phyloP scores from a whole-genome alignment of 2,888 invertebrate genomes.

The Allolobophora icterica region DNA sequence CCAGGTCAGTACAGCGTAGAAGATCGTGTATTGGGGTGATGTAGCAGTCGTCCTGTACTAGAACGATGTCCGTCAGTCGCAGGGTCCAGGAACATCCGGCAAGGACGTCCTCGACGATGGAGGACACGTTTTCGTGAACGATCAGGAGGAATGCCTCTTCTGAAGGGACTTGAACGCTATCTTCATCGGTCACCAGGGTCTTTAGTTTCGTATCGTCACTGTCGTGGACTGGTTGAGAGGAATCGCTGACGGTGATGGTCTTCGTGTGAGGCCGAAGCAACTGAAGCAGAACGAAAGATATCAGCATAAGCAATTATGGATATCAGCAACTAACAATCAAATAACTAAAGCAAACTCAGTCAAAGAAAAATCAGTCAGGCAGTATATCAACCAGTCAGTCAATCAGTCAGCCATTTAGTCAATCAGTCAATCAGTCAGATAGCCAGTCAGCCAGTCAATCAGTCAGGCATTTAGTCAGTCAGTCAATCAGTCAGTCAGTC shows the following conservation, averaged over 20 bases:
- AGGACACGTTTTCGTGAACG: not conserved
- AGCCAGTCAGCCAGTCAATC: not conserved
- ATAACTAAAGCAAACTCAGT: not conserved
- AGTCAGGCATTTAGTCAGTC: not conserved
- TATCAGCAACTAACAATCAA: not conserved
- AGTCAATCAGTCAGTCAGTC: not conserved
- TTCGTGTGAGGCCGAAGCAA: not conserved
- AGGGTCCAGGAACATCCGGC: not conserved
- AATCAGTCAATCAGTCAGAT: not conserved
- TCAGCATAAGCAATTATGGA: not conserved
- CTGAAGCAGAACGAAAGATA: not conserved
- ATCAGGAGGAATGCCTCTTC: conserved; percentile 13
- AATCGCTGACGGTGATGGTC: not conserved
- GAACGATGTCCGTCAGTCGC: conserved; percentile 46
- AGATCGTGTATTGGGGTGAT: conserved; percentile 48
- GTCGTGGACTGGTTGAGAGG: not conserved
- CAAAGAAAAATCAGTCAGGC: not conserved
- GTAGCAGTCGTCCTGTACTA: conserved; percentile 48
- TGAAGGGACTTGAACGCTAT: not conserved
- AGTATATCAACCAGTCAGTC: not conserved
- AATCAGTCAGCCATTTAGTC: not conserved
- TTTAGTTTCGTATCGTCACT: not conserved
- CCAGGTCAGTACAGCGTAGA: conserved; percentile 46
- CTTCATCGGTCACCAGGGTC: not conserved
- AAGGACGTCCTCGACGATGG: not conserved